These are phyloP conservation scores for Ictalurus punctatus DNA, from an alignment of 2,113 vertebrate genomes.

Conservation along the genomic window DNA sequence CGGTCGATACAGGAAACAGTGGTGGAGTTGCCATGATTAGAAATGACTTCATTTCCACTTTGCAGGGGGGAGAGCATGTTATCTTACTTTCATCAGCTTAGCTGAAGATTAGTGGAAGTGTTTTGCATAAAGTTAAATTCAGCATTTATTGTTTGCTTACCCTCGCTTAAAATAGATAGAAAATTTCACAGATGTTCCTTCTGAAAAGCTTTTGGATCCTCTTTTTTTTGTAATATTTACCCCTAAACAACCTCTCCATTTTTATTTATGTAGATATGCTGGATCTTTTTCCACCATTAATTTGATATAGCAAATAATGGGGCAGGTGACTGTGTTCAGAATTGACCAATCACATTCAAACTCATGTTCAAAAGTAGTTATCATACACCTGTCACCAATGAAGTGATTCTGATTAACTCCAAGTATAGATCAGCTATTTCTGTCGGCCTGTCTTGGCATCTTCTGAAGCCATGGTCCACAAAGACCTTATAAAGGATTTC, in stretches of 20 bases:
- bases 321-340: background rate
- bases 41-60: background rate
- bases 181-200: background rate
- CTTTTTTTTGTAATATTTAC: background rate
- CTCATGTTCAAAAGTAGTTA: background rate
- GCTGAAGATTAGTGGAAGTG: background rate
- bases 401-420: background rate
- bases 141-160: background rate
- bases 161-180: background rate
- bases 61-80: background rate
- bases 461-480: background rate
- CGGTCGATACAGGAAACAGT: slow-evolving; percentile 28
- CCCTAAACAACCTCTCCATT: background rate
- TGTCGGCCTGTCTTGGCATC: background rate
- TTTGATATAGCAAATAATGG: background rate
- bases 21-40: slow-evolving; percentile 10
- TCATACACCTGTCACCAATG: background rate
- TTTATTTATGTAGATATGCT: background rate
- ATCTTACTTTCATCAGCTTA: background rate
- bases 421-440: background rate
- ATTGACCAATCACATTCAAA: background rate
- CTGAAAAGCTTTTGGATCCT: background rate
- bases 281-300: background rate
- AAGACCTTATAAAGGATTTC: background rate
- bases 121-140: background rate